Evolutionary conservation across 1,140 invertebrate species (phyloP).

Genomic region (Psix sp.): DNA sequence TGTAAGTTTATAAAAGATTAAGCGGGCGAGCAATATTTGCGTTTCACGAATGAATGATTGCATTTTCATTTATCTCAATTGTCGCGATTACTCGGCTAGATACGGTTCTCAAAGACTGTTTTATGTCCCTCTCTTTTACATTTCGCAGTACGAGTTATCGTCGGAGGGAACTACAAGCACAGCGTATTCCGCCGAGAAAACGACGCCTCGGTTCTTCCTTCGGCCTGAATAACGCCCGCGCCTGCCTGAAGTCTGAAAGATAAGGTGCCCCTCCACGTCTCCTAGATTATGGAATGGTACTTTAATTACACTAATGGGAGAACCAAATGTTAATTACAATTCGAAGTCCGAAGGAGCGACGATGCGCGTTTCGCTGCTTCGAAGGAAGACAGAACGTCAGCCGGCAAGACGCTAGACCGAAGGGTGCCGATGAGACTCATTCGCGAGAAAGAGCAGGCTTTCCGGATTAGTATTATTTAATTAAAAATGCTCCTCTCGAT

Average conservation of each 20-base stretch:
- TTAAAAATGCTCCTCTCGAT: constrained; percentile 75
- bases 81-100: constrained; percentile 51
- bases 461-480: constrained; percentile 78
- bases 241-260: constrained; percentile 76
- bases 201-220: constrained; percentile 60
- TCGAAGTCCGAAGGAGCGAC: constrained; percentile 82
- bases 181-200: constrained; percentile 68
- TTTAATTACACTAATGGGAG: constrained; percentile 85
- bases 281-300: constrained; percentile 80
- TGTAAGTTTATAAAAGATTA: no score
- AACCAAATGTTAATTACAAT: constrained; percentile 85
- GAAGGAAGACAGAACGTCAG: constrained; percentile 44
- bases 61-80: constrained; percentile 55
- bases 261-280: constrained; percentile 75
- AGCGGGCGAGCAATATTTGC: constrained; percentile 17
- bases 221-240: constrained; percentile 52
- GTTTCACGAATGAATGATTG: constrained; percentile 30
- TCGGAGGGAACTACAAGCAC: constrained; percentile 67
- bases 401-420: constrained; percentile 57
- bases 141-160: constrained; percentile 72
- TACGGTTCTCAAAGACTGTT: constrained; percentile 58
- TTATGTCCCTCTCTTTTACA: constrained; percentile 45
- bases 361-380: constrained; percentile 71
- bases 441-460: constrained; percentile 65
- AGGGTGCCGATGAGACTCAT: constrained; percentile 74